Conservation (phyloP, 2,797 vertebrate genomes). For the Anguilla anguilla region DNA sequence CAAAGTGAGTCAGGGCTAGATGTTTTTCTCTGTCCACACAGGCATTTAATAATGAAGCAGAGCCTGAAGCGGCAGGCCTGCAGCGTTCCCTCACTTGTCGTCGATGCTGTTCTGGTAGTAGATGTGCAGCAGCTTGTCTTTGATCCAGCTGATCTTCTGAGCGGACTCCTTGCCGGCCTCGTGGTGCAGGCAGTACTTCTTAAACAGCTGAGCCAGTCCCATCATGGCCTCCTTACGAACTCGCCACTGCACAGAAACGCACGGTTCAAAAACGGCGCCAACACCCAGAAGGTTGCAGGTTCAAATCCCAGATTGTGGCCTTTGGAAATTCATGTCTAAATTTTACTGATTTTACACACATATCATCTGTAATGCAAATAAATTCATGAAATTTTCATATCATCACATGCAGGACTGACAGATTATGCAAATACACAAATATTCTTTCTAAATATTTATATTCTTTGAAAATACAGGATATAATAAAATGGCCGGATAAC, state of each 20-base stretch:
- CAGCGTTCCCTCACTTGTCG: conserved; percentile 85
- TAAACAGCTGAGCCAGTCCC: conserved; percentile 95
- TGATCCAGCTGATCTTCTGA: conserved; percentile 98
- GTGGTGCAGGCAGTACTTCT: conserved; percentile 97
- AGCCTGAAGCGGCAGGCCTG: not conserved
- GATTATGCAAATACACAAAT: too few relatives aligned
- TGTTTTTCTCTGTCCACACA: not conserved
- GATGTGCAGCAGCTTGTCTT: conserved; percentile 98
- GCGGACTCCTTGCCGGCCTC: conserved; percentile 98
- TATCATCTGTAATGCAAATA: not conserved
- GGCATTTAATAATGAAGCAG: not conserved
- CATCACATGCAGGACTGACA: too few relatives aligned
- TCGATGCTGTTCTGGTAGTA: conserved; percentile 99
- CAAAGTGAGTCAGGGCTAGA: not conserved
- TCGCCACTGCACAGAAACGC: conserved; percentile 76
- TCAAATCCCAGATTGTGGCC: not conserved
- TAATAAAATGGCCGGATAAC: not conserved
- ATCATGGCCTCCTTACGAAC: conserved; percentile 99
- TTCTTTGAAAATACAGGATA: too few relatives aligned
- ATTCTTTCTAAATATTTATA: too few relatives aligned
- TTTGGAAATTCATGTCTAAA: not conserved
- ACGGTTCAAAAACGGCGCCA: not conserved
- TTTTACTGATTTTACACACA: not conserved
- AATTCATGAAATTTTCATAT: not conserved
- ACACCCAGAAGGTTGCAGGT: not conserved